Base-by-base conservation (phyloP, 2,113 vertebrate species). In the Labeo rohita region DNA sequence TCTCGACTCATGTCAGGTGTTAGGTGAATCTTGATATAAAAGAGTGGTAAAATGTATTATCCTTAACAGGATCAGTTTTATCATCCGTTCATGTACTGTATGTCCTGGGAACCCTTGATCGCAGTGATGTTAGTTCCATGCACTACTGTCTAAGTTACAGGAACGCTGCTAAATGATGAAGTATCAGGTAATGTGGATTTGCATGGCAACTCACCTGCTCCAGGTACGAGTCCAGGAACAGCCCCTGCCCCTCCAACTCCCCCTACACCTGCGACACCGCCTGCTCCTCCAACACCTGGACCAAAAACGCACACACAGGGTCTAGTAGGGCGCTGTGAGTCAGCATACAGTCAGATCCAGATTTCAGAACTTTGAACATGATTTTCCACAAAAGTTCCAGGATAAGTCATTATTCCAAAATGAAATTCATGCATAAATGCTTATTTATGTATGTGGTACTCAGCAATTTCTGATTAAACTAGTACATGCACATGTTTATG, bases 281-380 rank as follows among this genome's bases (percentile, higher is more conserved):
- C 86, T n/a, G 39, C 28, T 87, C 92, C 92, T 52, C 85, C 89
- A 5, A 87, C 89, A 84, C 18, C 86, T 89, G 80, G 34, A 84
- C 49, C 54, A 80, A 49, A 15, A 45, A 86, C 18, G 87, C 10
- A 61, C 49, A 86, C 65, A 68, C 45, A 45, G 36, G 54, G 11
- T 70, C 34, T 54, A 28, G n/a, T 13, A 34, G n/a, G 65, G 65
- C 23, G 11, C 34, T 70, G 3, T 18, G 70, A 66, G 11, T 66
- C 23, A 2, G 63, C 11, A 66, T 66, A 36, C 65, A 68, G 65
- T 36, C 34, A 39, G 15, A 70, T 39, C 15, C 34, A 8, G 15
- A 70, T 39, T 18, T 36, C 13, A 39, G 34, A 36, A 28, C 28
- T 28, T 28, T 28, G 28, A 28, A 28, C 66, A 9, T 39, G 0